Evolutionary conservation across 2,113 vertebrate species (phyloP), one percentile per base, ranked within the genome.

Genomic region (Scophthalmus maximus): DNA sequence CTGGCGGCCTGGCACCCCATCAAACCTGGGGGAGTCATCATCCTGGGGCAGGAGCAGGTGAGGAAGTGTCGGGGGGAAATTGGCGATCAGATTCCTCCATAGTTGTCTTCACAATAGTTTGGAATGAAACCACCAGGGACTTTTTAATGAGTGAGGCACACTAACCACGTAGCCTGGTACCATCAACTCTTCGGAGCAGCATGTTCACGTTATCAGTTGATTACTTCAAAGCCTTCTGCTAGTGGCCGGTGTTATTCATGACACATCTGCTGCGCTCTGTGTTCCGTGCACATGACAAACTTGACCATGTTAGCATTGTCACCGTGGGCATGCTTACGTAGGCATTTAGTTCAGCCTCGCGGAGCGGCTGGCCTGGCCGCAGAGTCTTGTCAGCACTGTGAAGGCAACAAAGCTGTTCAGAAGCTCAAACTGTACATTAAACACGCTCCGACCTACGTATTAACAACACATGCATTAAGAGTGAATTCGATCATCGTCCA

Each of bases 1-100:
- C 90, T 99, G 81, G 98, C 98, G 8, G 97, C 98, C 8, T 99
- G 98, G 98, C 97, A 98, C 75, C 98, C 97, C 32, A 98, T 99
- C 92, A 99, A 98, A 90, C 95, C 96, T 0, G 96, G 96, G 2
- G 98, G 98, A 25, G 94, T 98, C 80, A 92, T 99, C 75, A 96
- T 99, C 88, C 94, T 99, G 17, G 98, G 98, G 8, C 98, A 99
- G 90, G 98, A 99, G 64, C 98, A 99, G 96, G 98, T 98, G 68
- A 88, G 94, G n/a, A 50, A 15, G 20, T n/a, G 10, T 49, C 42
- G n/a, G 17, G 18, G n/a, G 17, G 8, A 46, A 20, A 8, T 36
- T 12, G 14, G 34, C 14, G 34, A 36, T 36, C 42, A 1, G 2
- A 18, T 46, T 20, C 6, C 2, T 46, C 6, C 8, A 7, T n/a